A percentile compares a stretch with the other conserved stretches of the same genome.
Conservation (phyloP, 2,797 vertebrate species). For the Gambusia yucatana region DNA sequence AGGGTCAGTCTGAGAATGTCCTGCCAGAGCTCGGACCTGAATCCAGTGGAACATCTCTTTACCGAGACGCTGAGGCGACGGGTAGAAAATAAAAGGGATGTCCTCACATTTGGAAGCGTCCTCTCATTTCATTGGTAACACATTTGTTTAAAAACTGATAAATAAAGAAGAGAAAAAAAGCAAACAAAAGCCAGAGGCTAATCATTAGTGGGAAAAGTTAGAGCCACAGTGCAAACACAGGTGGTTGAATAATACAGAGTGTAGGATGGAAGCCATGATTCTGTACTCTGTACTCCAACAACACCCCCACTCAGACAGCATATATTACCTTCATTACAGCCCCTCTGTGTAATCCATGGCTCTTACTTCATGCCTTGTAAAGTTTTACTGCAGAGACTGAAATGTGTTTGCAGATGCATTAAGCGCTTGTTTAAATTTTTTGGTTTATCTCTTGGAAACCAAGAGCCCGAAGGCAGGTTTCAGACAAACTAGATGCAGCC, state of each 20-base stretch:
- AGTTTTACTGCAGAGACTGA: slow-evolving; percentile 55
- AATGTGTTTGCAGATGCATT: slow-evolving; percentile 67
- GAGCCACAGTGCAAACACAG: not conserved
- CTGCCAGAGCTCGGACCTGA: not conserved
- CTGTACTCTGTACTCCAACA: not conserved
- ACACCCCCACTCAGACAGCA: slow-evolving; percentile 4
- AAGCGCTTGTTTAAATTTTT: slow-evolving; percentile 69
- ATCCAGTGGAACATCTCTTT: not conserved
- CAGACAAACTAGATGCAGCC: slow-evolving; percentile 55
- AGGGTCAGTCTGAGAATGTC: not conserved
- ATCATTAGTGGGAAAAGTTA: not conserved
- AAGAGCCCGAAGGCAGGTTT: slow-evolving; percentile 31
- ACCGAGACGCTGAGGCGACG: not conserved
- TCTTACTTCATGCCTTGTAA: slow-evolving; percentile 58
- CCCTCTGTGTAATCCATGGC: slow-evolving; percentile 50
- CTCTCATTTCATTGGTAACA: not conserved
- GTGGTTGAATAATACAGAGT: not conserved
- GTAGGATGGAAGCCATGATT: not conserved
- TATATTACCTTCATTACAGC: slow-evolving; percentile 21
- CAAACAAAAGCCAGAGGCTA: not conserved
- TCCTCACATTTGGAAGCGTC: not conserved
- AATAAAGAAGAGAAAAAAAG: not conserved
- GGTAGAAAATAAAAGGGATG: not conserved
- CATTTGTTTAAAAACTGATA: not conserved
- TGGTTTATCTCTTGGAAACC: slow-evolving; percentile 61